Base-by-base conservation (phyloP, 2,888 invertebrate species). In the Clivina fossor region DNA sequence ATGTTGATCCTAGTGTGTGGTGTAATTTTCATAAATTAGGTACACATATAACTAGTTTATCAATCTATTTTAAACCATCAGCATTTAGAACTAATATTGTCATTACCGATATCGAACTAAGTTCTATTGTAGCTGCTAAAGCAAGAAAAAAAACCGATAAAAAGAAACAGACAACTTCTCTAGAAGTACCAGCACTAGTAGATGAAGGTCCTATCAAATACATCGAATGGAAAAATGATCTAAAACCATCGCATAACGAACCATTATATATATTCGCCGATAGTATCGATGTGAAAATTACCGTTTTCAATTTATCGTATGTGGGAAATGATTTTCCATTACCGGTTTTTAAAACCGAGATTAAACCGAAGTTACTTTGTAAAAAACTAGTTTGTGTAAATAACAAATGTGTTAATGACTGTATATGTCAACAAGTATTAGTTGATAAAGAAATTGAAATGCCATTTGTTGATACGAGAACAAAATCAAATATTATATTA, bases 211-310 rank as follows among this genome's bases (percentile, higher is more conserved):
- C 32, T 15, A 22, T 43, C 48, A 62, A 63, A 58, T 47, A 62
- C 32, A 53, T 68, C 5, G 44, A 62, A 11, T 64, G 63, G 62
- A 60, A 64, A 0, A 50, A 60, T 9, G 51, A 28, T 5, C 15
- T 66, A 15, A 50, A 57, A 13, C 35, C 51, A n/a, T 61, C 62
- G 4, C 59, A 67, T 28, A 71, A 71, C 49, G 68, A 69, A 56
- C 70, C 72, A 0, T 19, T 71, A 4, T 70, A 70, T 43, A 28
- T 72, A 3, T 69, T 71, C 55, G 59, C 64, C 20, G 72, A 73
- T 49, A 68, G 67, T 4, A 40, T 69, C 8, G 67, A 67, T 18
- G 53, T 57, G 4, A 71, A 71, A 57, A 59, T 65, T 3, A n/a
- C 71, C 2, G 48, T 71, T 3, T 51, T 73, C 1, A 68, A 16